Evolutionary conservation across 1,140 invertebrate species (phyloP), one percentile per base, ranked within the genome.

Genomic region (Oedothorax gibbosus): DNA sequence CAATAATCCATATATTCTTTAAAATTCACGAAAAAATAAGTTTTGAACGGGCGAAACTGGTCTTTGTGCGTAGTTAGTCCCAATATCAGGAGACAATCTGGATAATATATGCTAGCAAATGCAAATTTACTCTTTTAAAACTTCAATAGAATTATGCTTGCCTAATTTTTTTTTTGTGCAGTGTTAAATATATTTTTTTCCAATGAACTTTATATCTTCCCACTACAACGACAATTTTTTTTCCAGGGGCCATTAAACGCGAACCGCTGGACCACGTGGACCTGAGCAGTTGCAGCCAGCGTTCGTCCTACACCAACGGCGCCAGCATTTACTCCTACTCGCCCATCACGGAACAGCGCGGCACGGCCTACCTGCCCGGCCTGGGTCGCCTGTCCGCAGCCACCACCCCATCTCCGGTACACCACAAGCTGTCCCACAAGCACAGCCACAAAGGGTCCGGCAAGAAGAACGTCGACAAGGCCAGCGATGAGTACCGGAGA

Each of bases 401-500:
- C n/a, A 56, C 56, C 49, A 20, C 51, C 14, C 60, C 15, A 20
- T 57, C 64, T 3, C 66, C 66, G n/a, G 15, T 60, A 7, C 10
- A 14, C n/a, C 72, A 57, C 15, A 21, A 57, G 60, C 10, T 78
- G 73, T 12, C 49, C 64, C 14, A 15, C 7, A 53, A 64, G 56
- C 62, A 66, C 54, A n/a, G 71, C 57, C 76, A 87, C 72, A 35
- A 35, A 5, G 35, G 35, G 1, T 35, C 35, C 35, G 49, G 60
- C 73, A 88, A 88, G 83, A 88, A 88, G 73, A 80, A 73, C 57
- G 87, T 96, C 86, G 96, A 97, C 92, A 98, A 98, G 91, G 94
- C 94, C 66, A 96, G 95, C 87, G 96, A 98, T 88, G 97, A 99
- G 90, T 99, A 99, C 90, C 93, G 96, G 85, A 91, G 97, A 78